phyloP scores from a whole-genome alignment of 2,888 invertebrate species.

The Phytoseiulus persimilis region DNA sequence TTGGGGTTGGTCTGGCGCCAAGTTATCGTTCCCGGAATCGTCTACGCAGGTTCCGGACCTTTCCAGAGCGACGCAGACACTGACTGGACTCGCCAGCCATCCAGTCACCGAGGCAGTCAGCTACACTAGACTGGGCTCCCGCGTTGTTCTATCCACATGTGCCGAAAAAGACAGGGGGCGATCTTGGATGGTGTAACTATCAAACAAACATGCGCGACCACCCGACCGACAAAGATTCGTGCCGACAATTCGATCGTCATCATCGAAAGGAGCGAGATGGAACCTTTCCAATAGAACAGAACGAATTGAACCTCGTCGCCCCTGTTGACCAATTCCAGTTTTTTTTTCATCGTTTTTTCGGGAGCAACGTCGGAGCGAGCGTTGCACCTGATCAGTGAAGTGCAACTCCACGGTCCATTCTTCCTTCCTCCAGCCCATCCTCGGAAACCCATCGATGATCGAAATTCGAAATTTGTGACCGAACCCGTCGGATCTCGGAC shows the following conservation, averaged over 20 bases:
- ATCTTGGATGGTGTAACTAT: background rate
- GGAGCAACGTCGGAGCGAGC: no score
- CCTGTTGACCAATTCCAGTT: no score
- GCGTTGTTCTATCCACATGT: background rate
- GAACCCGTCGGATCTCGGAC: no score
- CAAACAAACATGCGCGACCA: background rate
- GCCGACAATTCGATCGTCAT: background rate
- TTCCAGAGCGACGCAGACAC: background rate
- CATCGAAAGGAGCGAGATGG: no score
- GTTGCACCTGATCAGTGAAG: no score
- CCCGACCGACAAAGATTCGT: background rate
- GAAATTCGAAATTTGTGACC: no score
- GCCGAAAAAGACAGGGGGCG: background rate
- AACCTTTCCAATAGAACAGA: no score
- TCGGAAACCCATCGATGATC: no score
- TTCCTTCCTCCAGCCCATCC: no score
- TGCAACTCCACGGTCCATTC: no score
- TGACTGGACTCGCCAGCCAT: background rate
- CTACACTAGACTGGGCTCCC: background rate
- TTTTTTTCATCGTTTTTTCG: no score
- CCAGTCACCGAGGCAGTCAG: background rate
- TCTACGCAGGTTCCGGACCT: constrained; percentile 5
- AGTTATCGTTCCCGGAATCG: constrained; percentile 5
- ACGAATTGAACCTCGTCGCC: no score
- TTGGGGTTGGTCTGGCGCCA: background rate